Conservation (phyloP, 2,113 vertebrate genomes). For the Pithys albifrons region DNA sequence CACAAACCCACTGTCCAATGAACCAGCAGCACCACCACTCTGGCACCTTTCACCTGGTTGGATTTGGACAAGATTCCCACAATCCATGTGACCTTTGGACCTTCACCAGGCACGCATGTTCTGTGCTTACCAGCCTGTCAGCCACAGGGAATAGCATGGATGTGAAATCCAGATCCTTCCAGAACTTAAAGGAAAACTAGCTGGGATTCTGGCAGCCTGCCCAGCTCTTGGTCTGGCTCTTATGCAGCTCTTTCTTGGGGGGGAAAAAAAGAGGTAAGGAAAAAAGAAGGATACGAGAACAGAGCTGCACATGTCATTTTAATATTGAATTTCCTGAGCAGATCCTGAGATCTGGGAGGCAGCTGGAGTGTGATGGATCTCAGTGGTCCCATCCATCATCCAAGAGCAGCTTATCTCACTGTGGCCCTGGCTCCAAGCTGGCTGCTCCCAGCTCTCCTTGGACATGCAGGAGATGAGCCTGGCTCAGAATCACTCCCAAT, state of each 20-base stretch:
- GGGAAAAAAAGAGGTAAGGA: not conserved
- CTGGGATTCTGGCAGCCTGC: not conserved
- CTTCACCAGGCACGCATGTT: not conserved
- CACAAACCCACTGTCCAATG: not conserved
- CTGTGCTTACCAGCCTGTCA: not conserved
- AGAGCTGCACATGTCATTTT: not conserved
- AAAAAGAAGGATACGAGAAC: not conserved
- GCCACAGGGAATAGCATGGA: not conserved
- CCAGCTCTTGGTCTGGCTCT: not conserved
- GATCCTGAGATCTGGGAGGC: not conserved
- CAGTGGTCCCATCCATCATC: not conserved
- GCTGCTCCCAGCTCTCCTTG: not conserved
- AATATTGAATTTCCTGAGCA: not conserved
- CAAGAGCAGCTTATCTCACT: not conserved
- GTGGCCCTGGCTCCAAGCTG: not conserved
- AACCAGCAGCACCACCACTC: not conserved
- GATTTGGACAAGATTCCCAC: not conserved
- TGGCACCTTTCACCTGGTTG: not conserved
- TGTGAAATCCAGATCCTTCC: not conserved
- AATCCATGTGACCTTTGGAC: not conserved
- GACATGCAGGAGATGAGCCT: not conserved
- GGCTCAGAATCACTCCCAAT: rapidly evolving
- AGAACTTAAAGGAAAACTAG: not conserved
- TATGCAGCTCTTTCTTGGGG: not conserved
- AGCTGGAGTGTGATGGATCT: not conserved